Evolutionary conservation across 2,888 invertebrate species (phyloP).

Genomic region (Dioctria rufipes): DNA sequence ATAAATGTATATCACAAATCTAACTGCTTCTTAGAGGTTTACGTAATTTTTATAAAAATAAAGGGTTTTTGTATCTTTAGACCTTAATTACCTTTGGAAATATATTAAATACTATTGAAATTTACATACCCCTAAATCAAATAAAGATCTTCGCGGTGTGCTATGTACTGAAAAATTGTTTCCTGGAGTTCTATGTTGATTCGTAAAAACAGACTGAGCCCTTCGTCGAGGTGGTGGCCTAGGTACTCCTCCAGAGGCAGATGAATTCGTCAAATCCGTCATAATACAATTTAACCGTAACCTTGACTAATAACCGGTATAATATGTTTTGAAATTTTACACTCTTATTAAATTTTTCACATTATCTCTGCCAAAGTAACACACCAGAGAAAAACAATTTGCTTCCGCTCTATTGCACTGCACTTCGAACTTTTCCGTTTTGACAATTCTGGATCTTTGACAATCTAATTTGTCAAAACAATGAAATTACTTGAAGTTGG

Average conservation of each 20-base stretch:
- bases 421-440: no score
- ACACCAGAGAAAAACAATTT: no score
- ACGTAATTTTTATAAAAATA: slow-evolving; percentile 26
- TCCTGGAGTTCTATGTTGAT: slow-evolving; percentile 64
- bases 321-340: slow-evolving; percentile 6
- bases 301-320: slow-evolving; percentile 16
- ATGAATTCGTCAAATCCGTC: slow-evolving; percentile 51
- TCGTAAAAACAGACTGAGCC: slow-evolving; percentile 67
- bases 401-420: no score
- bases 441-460: no score
- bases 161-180: slow-evolving; percentile 21
- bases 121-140: slow-evolving; percentile 61
- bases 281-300: slow-evolving; percentile 54
- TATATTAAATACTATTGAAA: neutral
- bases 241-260: slow-evolving; percentile 62
- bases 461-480: no score
- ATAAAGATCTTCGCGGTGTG: slow-evolving; percentile 67
- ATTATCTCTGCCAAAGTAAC: neutral
- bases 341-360: slow-evolving; percentile 23
- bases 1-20: slow-evolving; percentile 2
- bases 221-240: slow-evolving; percentile 70
- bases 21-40: slow-evolving; percentile 2
- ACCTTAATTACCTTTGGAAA: no score
- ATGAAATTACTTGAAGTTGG: no score
- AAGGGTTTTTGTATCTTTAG: neutral